A percentile compares a stretch with the other conserved stretches of the same genome.
Conservation (phyloP, 2,888 invertebrate genomes). For the Hylaea fasciaria region DNA sequence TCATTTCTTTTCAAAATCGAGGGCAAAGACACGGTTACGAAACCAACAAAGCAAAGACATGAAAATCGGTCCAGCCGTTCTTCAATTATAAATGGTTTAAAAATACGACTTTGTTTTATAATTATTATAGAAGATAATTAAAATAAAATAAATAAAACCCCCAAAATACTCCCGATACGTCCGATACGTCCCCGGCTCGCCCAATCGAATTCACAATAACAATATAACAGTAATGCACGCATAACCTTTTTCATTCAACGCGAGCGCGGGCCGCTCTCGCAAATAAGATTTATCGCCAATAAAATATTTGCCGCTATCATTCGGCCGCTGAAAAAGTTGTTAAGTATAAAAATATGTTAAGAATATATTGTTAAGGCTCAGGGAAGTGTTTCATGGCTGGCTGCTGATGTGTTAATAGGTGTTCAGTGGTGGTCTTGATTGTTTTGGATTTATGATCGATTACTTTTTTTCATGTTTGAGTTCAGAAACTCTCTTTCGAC, state of each 20-base stretch:
- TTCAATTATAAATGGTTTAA: too few relatives aligned
- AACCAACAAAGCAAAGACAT: too few relatives aligned
- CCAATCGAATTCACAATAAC: conserved; percentile 11
- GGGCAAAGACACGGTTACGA: too few relatives aligned
- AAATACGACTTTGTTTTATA: too few relatives aligned
- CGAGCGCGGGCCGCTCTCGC: conserved; percentile 11
- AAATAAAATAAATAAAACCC: too few relatives aligned
- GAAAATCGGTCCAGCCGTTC: too few relatives aligned
- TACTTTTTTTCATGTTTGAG: conserved; percentile 5
- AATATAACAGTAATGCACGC: conserved; percentile 16
- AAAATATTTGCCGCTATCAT: conserved; percentile 19
- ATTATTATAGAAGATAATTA: too few relatives aligned
- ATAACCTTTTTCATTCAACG: conserved; percentile 32
- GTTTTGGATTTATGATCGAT: conserved; percentile 15
- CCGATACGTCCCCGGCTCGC: neutral
- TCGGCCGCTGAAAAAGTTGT: conserved; percentile 11
- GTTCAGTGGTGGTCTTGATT: conserved; percentile 25
- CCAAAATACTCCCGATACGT: too few relatives aligned
- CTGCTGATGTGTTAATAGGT: conserved; percentile 21
- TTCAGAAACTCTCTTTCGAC: too few relatives aligned
- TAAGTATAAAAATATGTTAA: conserved; percentile 1
- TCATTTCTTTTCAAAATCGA: too few relatives aligned
- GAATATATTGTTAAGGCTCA: conserved; percentile 4
- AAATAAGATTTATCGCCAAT: conserved; percentile 25
- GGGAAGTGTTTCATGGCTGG: conserved; percentile 11